phyloP scores from a whole-genome alignment of 2,888 invertebrate genomes.

The Mantis religiosa region DNA sequence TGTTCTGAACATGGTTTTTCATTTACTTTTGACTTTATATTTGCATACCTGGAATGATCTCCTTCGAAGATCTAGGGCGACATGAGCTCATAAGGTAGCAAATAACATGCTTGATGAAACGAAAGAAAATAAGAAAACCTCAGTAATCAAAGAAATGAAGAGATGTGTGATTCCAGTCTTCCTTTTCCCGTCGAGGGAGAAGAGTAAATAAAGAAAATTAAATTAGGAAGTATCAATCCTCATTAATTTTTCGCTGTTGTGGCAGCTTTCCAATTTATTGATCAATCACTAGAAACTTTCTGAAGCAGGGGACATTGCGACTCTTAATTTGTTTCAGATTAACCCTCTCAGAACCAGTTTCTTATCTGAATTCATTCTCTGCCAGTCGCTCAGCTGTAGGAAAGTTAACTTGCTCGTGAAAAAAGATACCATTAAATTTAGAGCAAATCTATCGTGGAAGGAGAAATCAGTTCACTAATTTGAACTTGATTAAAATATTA shows the following conservation, averaged over 20 bases:
- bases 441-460: background rate
- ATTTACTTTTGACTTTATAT: too few relatives aligned
- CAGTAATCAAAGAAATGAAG: background rate
- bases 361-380: background rate
- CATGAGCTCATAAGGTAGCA: background rate
- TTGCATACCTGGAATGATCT: too few relatives aligned
- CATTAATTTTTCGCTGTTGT: background rate
- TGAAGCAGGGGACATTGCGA: background rate
- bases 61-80: too few relatives aligned
- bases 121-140: background rate
- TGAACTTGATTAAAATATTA: background rate
- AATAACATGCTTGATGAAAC: background rate
- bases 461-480: background rate
- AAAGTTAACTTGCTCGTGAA: background rate
- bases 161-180: background rate
- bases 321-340: background rate
- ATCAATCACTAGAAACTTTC: background rate
- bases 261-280: background rate
- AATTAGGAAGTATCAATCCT: background rate
- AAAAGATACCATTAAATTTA: background rate
- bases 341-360: background rate
- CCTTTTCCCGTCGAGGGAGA: background rate
- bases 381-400: background rate
- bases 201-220: background rate
- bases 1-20: too few relatives aligned